Evolutionary conservation across 2,888 invertebrate species (phyloP).

Genomic region (Pammene fasciana): DNA sequence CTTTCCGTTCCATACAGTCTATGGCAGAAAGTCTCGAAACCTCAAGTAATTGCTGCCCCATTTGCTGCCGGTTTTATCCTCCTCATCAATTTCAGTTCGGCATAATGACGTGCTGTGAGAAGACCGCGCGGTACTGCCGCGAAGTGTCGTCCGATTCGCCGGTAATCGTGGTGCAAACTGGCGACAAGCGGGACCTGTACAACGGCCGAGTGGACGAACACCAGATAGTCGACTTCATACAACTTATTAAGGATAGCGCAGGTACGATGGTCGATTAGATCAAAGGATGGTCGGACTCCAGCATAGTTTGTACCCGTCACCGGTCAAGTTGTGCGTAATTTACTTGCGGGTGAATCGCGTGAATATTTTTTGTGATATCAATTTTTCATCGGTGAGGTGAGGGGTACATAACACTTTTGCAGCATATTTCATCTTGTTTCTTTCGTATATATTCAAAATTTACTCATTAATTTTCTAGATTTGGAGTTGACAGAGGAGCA

Average conservation of each 20-base stretch:
- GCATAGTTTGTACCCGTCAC: too few species aligned
- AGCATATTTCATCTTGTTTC: neutral
- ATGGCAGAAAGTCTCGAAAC: too few species aligned
- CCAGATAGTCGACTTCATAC: slow-evolving; percentile 61
- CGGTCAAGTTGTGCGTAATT: too few species aligned
- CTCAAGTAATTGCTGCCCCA: too few species aligned
- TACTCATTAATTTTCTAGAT: slow-evolving; percentile 51
- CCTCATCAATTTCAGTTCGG: slow-evolving; percentile 67
- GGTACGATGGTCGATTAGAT: slow-evolving; percentile 26
- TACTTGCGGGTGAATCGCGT: too few species aligned
- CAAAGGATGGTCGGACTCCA: too few species aligned
- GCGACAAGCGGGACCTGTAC: slow-evolving; percentile 53
- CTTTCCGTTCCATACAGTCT: too few species aligned
- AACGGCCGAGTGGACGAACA: slow-evolving; percentile 54
- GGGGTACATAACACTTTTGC: too few species aligned
- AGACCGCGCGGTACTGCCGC: slow-evolving; percentile 60
- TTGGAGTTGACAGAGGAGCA: slow-evolving; percentile 63
- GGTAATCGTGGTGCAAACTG: slow-evolving; percentile 58
- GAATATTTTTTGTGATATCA: too few species aligned
- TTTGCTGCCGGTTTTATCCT: too few species aligned
- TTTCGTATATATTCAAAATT: neutral
- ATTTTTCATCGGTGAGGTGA: too few species aligned
- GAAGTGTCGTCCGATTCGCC: slow-evolving; percentile 56
- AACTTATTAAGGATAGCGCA: slow-evolving; percentile 58
- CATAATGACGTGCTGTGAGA: slow-evolving; percentile 62